These are phyloP conservation scores for Drosophila nikananu DNA, from an alignment of 1,140 invertebrate species.

Conservation along the genomic window DNA sequence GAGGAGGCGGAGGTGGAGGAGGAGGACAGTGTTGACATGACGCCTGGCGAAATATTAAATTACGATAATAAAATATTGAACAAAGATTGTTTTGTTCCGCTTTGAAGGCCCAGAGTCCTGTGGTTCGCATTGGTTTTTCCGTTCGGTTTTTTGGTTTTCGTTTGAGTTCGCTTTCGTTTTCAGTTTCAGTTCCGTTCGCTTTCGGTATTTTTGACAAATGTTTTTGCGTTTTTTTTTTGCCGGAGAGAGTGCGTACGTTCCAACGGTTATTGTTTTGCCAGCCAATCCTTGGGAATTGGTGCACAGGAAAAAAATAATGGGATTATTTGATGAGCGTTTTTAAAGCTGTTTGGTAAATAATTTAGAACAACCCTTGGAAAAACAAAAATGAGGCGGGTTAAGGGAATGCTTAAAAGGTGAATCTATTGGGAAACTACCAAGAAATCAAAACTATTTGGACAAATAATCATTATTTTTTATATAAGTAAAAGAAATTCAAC, in stretches of 20 bases:
- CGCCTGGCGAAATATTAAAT: constrained; percentile 68
- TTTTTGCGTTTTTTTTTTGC: constrained; percentile 30
- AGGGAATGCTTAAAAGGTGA: too few species aligned
- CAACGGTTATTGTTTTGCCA: constrained; percentile 70
- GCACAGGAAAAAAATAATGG: constrained; percentile 10
- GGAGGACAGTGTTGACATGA: constrained; percentile 27
- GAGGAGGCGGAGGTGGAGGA: not conserved
- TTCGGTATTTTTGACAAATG: constrained; percentile 74
- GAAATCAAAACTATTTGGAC: not conserved
- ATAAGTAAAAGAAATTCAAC: too few species aligned
- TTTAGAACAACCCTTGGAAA: not conserved
- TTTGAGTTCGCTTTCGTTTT: constrained; percentile 7
- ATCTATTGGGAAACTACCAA: not conserved
- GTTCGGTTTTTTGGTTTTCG: constrained; percentile 18
- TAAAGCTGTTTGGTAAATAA: not conserved
- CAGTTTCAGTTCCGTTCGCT: constrained; percentile 22
- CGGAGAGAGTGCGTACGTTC: constrained; percentile 3
- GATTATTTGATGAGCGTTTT: not conserved
- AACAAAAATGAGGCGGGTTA: not conserved
- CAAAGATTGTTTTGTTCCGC: constrained; percentile 72
- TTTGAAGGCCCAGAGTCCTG: constrained; percentile 49
- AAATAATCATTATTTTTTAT: not conserved
- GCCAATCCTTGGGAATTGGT: constrained; percentile 30
- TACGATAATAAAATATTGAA: constrained; percentile 81
- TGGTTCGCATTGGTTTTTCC: constrained; percentile 38